Conservation (phyloP, 1,140 invertebrate genomes). For the Elymnias hypermnestra region DNA sequence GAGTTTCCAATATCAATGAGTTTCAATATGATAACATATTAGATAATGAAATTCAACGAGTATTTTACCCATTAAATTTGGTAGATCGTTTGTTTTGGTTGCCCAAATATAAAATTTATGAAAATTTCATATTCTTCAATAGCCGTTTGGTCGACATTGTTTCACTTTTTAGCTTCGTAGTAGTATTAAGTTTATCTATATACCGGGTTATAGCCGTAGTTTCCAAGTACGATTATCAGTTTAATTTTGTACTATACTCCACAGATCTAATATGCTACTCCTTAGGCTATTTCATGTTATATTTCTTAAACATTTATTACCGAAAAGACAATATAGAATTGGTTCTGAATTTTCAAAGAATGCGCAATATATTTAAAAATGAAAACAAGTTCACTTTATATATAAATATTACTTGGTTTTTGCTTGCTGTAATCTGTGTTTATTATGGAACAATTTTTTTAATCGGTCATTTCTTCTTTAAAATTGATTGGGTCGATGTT, state of each 20-base stretch:
- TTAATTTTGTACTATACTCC: background rate
- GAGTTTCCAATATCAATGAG: background rate
- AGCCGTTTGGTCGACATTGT: background rate
- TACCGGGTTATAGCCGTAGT: background rate
- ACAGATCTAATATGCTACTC: constrained; percentile 5
- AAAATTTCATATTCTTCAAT: constrained; percentile 9
- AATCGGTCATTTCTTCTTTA: background rate
- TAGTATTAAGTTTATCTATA: background rate
- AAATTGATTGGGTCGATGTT: background rate
- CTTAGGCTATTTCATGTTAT: background rate
- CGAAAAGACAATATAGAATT: constrained; percentile 3
- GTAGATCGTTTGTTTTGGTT: constrained; percentile 7
- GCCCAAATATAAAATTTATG: constrained; percentile 10
- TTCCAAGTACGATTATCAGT: background rate
- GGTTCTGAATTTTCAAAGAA: constrained; percentile 11
- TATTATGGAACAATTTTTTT: background rate
- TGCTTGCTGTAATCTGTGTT: background rate
- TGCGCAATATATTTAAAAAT: constrained; percentile 5
- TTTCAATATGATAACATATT: constrained; percentile 12
- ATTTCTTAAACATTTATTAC: background rate
- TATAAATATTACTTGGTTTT: background rate
- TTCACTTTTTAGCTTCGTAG: background rate
- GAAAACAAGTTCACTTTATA: background rate
- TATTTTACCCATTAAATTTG: constrained; percentile 9
- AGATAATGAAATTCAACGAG: constrained; percentile 5